Conservation (phyloP, 2,797 vertebrate species). For the Epinephelus malabaricus region DNA sequence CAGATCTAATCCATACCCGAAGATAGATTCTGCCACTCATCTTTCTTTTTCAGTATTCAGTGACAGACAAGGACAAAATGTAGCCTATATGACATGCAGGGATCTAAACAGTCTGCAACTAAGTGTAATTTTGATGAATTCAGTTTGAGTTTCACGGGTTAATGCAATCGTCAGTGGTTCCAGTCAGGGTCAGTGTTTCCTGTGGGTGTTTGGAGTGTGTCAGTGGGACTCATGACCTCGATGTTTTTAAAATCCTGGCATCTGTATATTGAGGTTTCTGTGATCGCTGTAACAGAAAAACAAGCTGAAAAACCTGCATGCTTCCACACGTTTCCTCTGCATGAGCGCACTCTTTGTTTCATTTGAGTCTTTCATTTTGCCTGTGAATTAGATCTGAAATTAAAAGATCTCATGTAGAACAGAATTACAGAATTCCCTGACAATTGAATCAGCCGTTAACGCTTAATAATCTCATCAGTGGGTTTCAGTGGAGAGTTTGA, state of each 20-base stretch:
- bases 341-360: background rate
- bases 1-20: no score
- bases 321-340: no score
- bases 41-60: no score
- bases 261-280: no score
- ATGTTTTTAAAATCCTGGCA: background rate
- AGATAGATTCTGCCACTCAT: no score
- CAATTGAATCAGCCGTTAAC: background rate
- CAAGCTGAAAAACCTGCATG: background rate
- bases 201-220: background rate
- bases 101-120: no score
- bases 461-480: background rate
- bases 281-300: no score
- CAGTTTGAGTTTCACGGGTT: background rate
- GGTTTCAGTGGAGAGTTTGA: background rate
- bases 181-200: background rate
- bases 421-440: background rate
- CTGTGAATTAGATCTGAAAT: conserved; percentile 1
- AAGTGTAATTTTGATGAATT: background rate
- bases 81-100: no score
- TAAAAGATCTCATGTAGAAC: conserved; percentile 1
- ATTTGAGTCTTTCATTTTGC: background rate
- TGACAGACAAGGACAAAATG: no score
- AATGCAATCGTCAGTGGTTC: background rate
- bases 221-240: background rate